Base-by-base conservation (phyloP, 2,888 invertebrate genomes). In the Villa cingulata region DNA sequence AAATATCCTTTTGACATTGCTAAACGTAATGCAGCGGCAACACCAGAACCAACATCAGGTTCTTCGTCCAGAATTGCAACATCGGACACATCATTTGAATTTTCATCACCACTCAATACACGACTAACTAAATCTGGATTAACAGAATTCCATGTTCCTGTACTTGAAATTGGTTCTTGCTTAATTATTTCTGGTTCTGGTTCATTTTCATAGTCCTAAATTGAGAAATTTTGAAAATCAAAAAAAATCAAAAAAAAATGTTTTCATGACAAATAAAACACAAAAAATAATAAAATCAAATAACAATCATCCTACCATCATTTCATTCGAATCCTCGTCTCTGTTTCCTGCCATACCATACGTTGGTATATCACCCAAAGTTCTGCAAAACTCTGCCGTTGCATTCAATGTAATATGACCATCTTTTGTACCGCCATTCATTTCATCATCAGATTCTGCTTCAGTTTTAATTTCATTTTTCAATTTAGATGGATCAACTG, bases 361-460 rank as follows among this genome's bases (percentile, higher is more conserved):
- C 0, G 92, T 92, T 48, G 95, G 94, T 59, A 94, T 92, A 65
- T 95, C 94, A 1, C 95, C 92, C 9, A 96, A 75, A 41, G 92
- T 91, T 58, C 95, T 80, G 63, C 96, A 96, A 73, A 96, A 96
- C 74, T 96, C 96, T 0, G 95, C 94, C 1, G 94, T 95, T 1
- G 91, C 83, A 73, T 96, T 92, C 47, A 96, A 71, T 48, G 85
- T 78, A 60, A 95, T 94, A 56, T 74, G 73, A 4, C 72, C 72
- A 44, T 73, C 61, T 32, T 51, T 47, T 49, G 54, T 56, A 3
- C 51, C 62, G 18, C 66, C 64, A 6, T 55, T 55, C 1, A 48
- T 53, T 27, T 55, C 59, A 29, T 74, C 70, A 36, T 70, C 73
- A 52, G 74, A 73, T 51, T 74, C 73, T 29, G 73, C 73, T 52